Evolutionary conservation across 2,888 invertebrate genomes (phyloP).

Genomic region (Geophilus truncorum): DNA sequence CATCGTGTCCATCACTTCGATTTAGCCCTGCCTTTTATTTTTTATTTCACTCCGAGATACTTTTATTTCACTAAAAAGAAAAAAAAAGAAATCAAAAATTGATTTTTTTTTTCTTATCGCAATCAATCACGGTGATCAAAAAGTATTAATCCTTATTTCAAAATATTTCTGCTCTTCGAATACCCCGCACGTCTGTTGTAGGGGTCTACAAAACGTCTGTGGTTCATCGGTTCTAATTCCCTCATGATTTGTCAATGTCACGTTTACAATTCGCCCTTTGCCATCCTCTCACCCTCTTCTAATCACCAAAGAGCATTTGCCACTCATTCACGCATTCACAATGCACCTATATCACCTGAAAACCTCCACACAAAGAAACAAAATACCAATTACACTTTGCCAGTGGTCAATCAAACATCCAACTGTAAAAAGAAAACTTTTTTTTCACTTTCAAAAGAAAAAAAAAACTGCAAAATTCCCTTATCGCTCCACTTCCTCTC

Average conservation of each 20-base stretch:
- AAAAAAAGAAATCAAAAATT: neutral
- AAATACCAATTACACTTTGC: neutral
- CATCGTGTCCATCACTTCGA: neutral
- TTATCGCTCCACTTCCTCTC: neutral
- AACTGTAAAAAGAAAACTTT: too few relatives aligned
- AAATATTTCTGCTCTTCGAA: neutral
- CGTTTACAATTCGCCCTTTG: conserved; percentile 25
- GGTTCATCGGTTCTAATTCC: conserved; percentile 13
- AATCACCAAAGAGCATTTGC: conserved; percentile 25
- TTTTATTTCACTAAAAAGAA: neutral
- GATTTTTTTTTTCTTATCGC: neutral
- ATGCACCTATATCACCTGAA: conserved; percentile 16
- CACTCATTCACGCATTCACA: conserved; percentile 21
- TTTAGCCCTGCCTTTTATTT: neutral
- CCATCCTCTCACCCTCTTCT: conserved; percentile 25
- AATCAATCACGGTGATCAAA: too few relatives aligned
- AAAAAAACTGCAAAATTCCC: neutral
- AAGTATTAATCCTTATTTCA: neutral
- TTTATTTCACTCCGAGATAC: neutral
- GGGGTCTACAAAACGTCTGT: neutral
- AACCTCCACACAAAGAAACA: neutral
- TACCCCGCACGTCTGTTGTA: neutral
- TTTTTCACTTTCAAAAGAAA: too few relatives aligned
- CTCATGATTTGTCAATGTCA: conserved; percentile 27
- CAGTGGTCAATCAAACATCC: too few relatives aligned